These are phyloP conservation scores for Miltochrista miniata DNA, from an alignment of 2,888 invertebrate species.

Conservation along the genomic window DNA sequence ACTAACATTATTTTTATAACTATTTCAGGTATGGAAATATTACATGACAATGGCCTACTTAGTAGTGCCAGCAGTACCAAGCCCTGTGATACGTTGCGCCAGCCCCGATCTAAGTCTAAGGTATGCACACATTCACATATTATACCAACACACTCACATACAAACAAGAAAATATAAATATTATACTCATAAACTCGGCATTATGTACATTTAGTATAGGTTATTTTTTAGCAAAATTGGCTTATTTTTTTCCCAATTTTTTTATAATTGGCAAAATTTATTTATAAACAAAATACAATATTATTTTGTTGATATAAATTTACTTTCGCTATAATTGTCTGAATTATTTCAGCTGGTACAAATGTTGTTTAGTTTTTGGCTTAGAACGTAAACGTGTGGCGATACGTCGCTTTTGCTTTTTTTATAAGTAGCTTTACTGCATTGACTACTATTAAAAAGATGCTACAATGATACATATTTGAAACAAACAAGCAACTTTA, in stretches of 20 bases:
- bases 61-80: constrained; percentile 95
- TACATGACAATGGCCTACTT: constrained; percentile 98
- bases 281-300: constrained; percentile 17
- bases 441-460: no score
- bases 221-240: constrained; percentile 25
- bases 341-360: constrained; percentile 16
- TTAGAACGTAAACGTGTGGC: constrained; percentile 1
- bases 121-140: constrained; percentile 69
- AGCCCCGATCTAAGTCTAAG: constrained; percentile 96
- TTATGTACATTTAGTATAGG: no score
- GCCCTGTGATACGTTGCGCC: constrained; percentile 94
- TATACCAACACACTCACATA: neutral
- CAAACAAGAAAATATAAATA: no score
- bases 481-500: no score
- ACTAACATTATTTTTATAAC: no score
- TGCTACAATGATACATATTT: no score
- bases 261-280: constrained; percentile 32
- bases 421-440: no score
- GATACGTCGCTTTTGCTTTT: neutral
- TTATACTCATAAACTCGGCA: no score
- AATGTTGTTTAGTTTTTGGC: constrained; percentile 25
- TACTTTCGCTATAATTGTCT: constrained; percentile 22
- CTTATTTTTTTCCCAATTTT: constrained; percentile 31
- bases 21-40: constrained; percentile 93
- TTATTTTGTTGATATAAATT: constrained; percentile 26